phyloP scores from a whole-genome alignment of 2,113 vertebrate genomes.

The Neopipo cinnamomea region DNA sequence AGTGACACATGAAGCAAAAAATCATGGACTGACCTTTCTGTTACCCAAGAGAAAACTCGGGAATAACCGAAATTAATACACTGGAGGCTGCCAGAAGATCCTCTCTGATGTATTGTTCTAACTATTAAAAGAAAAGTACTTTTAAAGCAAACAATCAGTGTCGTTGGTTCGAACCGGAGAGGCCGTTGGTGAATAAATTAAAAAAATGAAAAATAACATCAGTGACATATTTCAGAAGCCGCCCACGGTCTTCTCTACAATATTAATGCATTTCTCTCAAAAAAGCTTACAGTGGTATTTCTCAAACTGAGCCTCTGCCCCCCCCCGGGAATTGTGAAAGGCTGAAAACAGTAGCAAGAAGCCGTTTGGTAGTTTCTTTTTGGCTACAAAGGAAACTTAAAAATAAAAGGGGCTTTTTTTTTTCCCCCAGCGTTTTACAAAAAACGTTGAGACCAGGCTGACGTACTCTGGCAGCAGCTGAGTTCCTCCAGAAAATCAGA shows the following conservation, averaged over 20 bases:
- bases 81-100: background rate
- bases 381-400: conserved; percentile 16
- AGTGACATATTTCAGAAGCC: background rate
- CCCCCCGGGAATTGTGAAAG: conserved; percentile 14
- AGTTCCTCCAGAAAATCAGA: background rate
- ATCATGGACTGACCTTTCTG: background rate
- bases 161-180: background rate
- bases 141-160: background rate
- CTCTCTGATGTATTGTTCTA: background rate
- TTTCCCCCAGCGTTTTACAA: background rate
- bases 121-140: background rate
- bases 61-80: background rate
- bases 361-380: background rate
- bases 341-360: conserved; percentile 27
- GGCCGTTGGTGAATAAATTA: background rate
- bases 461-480: background rate
- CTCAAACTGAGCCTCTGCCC: background rate
- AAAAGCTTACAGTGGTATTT: background rate
- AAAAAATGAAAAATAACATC: background rate
- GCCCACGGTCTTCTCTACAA: background rate
- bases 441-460: background rate
- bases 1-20: background rate
- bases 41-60: background rate
- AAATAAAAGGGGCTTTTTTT: background rate
- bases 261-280: background rate